Conservation (phyloP, 2,113 vertebrate species). For the Trogon surrucura region DNA sequence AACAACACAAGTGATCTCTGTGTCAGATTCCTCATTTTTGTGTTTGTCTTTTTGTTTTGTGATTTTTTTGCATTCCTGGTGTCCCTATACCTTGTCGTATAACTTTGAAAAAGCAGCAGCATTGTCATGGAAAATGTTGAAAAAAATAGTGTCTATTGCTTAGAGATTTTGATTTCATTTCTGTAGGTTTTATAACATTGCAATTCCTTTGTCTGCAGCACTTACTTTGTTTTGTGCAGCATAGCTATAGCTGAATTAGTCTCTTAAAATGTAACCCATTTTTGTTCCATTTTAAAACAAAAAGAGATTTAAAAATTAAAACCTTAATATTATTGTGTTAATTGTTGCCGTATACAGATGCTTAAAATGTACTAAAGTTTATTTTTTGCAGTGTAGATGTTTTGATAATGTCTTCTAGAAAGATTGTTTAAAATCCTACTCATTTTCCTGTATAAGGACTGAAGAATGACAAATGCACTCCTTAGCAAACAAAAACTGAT, state of each 20-base stretch:
- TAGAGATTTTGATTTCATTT: neutral
- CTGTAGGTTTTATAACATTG: neutral
- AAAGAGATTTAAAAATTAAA: neutral
- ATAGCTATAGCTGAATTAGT: neutral
- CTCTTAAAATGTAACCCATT: neutral
- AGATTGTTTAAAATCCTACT: neutral
- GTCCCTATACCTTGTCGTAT: neutral
- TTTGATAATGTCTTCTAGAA: neutral
- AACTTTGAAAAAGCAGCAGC: neutral
- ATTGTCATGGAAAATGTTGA: neutral
- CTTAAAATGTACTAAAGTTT: neutral
- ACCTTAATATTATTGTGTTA: neutral
- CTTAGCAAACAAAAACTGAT: neutral
- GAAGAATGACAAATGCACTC: neutral
- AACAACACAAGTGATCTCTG: neutral
- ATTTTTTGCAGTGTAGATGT: neutral
- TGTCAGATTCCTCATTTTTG: conserved; percentile 43
- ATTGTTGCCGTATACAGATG: neutral
- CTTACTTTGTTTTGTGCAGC: neutral
- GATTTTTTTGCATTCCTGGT: conserved; percentile 21
- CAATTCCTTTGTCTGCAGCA: neutral
- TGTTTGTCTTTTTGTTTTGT: conserved; percentile 58
- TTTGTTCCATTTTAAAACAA: neutral
- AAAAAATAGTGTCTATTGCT: neutral
- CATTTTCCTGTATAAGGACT: neutral